These are phyloP conservation scores for Drosophila anomelani DNA, from an alignment of 2,888 invertebrate species.

Conservation along the genomic window DNA sequence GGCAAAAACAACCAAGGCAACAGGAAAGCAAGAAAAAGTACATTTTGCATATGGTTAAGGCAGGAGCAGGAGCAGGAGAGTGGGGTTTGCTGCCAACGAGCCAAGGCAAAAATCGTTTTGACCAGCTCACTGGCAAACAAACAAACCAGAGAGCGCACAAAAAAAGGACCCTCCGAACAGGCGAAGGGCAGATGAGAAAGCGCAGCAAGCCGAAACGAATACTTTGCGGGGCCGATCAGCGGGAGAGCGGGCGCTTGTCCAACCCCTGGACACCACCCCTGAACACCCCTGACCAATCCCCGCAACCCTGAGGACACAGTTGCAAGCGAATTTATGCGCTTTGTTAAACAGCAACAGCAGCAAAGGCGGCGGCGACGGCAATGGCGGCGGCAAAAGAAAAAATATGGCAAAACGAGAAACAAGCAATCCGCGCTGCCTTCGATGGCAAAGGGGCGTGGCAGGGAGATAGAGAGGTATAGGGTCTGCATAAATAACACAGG, in stretches of 20 bases:
- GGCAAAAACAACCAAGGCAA: conserved; percentile 45
- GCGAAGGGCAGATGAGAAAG: conserved; percentile 77
- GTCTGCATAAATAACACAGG: conserved; percentile 74
- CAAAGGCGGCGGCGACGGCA: conserved; percentile 38
- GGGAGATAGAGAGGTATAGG: conserved; percentile 48
- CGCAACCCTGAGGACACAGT: conserved; percentile 73
- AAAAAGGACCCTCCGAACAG: conserved; percentile 40
- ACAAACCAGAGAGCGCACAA: conserved; percentile 36
- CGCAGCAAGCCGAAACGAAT: conserved; percentile 74
- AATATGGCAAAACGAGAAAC: conserved; percentile 54
- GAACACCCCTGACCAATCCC: conserved; percentile 12
- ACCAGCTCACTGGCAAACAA: conserved; percentile 72
- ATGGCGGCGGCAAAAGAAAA: conserved; percentile 50
- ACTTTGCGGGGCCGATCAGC: conserved; percentile 43
- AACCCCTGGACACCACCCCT: background rate
- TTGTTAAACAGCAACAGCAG: conserved; percentile 80
- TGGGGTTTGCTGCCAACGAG: conserved; percentile 35
- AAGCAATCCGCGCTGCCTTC: conserved; percentile 68
- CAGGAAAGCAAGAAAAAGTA: conserved; percentile 60
- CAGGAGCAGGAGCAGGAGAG: background rate
- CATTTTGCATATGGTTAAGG: conserved; percentile 78
- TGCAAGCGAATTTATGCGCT: conserved; percentile 82
- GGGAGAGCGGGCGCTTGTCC: conserved; percentile 8
- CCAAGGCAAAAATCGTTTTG: conserved; percentile 76
- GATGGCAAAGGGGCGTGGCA: conserved; percentile 33